Base-by-base conservation (phyloP, 2,113 vertebrate genomes). In the Perca fluviatilis region DNA sequence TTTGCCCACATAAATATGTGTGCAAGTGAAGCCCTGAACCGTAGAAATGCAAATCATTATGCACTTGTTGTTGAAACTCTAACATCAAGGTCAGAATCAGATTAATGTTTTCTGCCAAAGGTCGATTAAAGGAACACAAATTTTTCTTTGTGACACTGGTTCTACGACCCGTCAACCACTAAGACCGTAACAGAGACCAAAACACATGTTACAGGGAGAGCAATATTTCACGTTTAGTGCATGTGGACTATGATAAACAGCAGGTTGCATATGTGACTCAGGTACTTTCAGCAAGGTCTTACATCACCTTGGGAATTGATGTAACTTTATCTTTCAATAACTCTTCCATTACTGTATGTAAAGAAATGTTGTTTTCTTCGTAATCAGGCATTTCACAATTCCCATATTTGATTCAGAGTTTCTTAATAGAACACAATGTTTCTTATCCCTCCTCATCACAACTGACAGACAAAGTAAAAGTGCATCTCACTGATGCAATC, bases 391-490 rank as follows among this genome's bases (percentile, higher is more conserved):
- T 72, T 75, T 87, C 72, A 68, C 61, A 79, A 79, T 85, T 86
- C 80, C 78, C 65, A 66, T 43, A 86, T 88, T 90, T 90, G 86
- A 85, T 85, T 84, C 76, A 36, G 54, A 16, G 43, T 74, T 75
- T 93, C 80, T 91, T 82, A 30, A 46, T 89, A 86, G 79, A 89
- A 88, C 76, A 67, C 74, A 71, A 3, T 60, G 63, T 85, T 88
- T 89, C 83, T 90, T 86, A 90, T 89, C 80, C 69, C 79, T 83
- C 78, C 79, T 83, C 78, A 87, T 91, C 85, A 86, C 74, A 87
- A 89, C 75, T 78, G 88, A 87, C 85, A 91, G 82, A 88, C 70
- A 86, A 88, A 85, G 79, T 84, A 85, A 89, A 93, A 90, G 86
- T 86, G 88, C 87, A 72, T 90, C 82, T 85, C 87, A 60, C 76